Conservation (phyloP, 2,113 vertebrate species). For the Nannobrachium achirus region DNA sequence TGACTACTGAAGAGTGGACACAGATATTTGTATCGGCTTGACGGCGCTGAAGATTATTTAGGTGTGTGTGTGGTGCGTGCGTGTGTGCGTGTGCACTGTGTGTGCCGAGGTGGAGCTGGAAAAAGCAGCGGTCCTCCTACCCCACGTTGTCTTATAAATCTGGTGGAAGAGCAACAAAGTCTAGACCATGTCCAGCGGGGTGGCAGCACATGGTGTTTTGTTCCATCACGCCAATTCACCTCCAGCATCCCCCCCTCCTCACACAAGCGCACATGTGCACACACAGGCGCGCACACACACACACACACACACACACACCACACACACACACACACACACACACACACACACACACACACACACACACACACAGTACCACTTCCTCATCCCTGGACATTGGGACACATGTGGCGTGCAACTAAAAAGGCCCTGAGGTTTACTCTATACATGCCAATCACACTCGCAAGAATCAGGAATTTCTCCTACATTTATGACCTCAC, state of each 20-base stretch:
- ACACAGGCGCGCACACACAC: no score
- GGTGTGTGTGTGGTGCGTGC: not conserved
- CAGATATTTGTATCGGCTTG: slow-evolving; percentile 18
- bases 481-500: slow-evolving; percentile 38
- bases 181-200: slow-evolving; percentile 32
- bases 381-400: no score
- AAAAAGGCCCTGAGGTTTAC: slow-evolving; percentile 15
- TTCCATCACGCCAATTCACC: slow-evolving; percentile 23
- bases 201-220: slow-evolving; percentile 29
- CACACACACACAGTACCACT: not conserved
- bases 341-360: no score
- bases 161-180: slow-evolving; percentile 22
- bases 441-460: slow-evolving; percentile 54
- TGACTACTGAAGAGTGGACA: not conserved
- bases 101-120: not conserved
- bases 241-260: slow-evolving; percentile 16
- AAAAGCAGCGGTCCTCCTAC: slow-evolving; percentile 10
- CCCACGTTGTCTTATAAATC: slow-evolving; percentile 29
- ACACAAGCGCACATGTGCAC: no score
- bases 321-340: no score
- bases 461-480: slow-evolving; percentile 38
- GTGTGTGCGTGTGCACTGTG: slow-evolving; percentile 1
- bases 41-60: not conserved
- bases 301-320: no score
- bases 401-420: slow-evolving; percentile 17